Conservation (phyloP, 2,797 vertebrate genomes). For the Bradypus variegatus region DNA sequence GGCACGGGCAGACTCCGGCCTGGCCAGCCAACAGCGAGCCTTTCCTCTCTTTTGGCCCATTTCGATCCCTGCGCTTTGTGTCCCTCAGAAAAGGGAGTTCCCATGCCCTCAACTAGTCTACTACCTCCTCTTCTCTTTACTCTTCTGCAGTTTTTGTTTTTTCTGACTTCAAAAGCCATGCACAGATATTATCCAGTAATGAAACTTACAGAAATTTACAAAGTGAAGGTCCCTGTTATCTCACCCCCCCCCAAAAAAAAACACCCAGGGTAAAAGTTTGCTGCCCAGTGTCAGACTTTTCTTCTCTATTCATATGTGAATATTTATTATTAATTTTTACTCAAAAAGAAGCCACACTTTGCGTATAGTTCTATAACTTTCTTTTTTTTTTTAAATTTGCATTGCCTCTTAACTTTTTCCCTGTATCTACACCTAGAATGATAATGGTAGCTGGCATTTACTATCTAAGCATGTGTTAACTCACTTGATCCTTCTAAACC, state of each 20-base stretch:
- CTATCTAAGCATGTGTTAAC: background rate
- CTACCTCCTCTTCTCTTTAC: background rate
- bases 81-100: background rate
- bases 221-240: background rate
- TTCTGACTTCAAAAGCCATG: background rate
- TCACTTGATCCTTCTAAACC: background rate
- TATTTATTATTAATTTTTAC: background rate
- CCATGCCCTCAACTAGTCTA: background rate
- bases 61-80: background rate
- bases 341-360: background rate
- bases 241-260: background rate
- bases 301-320: background rate
- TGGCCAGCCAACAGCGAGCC: background rate
- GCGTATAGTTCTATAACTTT: background rate
- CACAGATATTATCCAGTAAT: background rate
- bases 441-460: background rate
- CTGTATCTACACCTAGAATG: background rate
- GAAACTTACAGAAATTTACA: background rate
- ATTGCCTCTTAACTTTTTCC: background rate
- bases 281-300: background rate
- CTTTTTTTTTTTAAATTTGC: background rate
- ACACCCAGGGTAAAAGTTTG: background rate
- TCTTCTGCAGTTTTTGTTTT: background rate
- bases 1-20: background rate
- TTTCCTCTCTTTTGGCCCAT: background rate